phyloP scores from a whole-genome alignment of 2,113 vertebrate species.

The Pomatostomus ruficeps region DNA sequence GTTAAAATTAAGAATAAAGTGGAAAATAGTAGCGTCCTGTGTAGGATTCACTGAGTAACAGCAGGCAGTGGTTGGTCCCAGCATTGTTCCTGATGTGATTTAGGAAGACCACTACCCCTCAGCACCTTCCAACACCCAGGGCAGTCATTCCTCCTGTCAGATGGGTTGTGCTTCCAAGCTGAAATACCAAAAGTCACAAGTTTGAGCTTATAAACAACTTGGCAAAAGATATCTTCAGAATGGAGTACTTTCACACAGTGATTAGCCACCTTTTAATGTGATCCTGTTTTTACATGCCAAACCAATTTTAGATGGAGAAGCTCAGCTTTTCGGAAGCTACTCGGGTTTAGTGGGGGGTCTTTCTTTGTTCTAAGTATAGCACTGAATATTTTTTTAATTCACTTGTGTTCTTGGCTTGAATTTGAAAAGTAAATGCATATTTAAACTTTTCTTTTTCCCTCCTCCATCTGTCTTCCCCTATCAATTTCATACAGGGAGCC shows the following conservation, averaged over 20 bases:
- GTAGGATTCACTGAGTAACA: background rate
- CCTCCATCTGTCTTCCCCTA: background rate
- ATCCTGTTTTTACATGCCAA: background rate
- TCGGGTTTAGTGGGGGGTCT: fast-evolving
- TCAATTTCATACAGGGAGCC: slow-evolving; percentile 81
- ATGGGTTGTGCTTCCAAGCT: background rate
- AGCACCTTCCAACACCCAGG: background rate
- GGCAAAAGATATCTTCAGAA: background rate
- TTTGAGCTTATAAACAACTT: background rate
- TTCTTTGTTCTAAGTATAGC: background rate
- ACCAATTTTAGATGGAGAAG: background rate
- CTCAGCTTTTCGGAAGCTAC: background rate
- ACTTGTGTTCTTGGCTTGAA: background rate
- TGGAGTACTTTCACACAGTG: background rate
- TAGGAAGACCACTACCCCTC: background rate
- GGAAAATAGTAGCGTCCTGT: background rate
- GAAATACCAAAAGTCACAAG: background rate
- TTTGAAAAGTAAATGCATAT: background rate
- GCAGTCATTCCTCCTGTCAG: background rate
- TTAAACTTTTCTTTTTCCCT: background rate
- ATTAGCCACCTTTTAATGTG: background rate
- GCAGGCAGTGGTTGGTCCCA: background rate
- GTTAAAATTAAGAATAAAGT: background rate
- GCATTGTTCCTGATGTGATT: background rate
- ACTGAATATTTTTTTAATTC: background rate